A percentile compares a stretch with the other conserved stretches of the same genome.
phyloP scores from a whole-genome alignment of 2,797 vertebrate species.

The Eurystomus glaucurus region DNA sequence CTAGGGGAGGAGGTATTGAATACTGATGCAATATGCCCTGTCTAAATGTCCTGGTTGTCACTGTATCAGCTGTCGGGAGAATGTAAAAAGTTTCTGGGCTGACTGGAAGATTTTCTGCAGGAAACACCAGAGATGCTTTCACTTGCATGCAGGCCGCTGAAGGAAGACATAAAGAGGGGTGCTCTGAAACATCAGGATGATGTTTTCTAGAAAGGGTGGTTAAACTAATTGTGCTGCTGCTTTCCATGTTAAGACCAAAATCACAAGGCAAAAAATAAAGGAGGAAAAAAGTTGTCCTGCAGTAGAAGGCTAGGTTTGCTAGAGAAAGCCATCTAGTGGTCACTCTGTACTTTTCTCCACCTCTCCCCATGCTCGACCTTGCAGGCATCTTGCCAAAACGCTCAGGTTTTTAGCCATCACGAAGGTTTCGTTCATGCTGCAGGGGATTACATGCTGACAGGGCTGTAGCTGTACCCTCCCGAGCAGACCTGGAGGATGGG shows the following conservation, averaged over 20 bases:
- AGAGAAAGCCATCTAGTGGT: conserved; percentile 58
- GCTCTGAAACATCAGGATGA: neutral
- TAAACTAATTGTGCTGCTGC: neutral
- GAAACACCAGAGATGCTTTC: neutral
- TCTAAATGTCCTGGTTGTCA: neutral
- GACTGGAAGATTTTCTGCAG: neutral
- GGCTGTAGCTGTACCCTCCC: neutral
- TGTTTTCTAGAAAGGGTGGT: neutral
- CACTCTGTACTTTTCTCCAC: neutral
- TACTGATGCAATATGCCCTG: neutral
- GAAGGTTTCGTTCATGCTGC: rapidly evolving
- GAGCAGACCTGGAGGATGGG: neutral
- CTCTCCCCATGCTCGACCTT: neutral
- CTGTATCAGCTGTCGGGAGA: neutral
- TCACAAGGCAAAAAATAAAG: neutral
- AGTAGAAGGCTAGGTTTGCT: neutral
- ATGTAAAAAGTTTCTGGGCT: neutral
- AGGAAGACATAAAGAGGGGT: neutral
- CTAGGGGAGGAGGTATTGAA: neutral
- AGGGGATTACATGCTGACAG: rapidly evolving
- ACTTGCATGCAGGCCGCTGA: neutral
- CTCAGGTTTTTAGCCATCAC: neutral
- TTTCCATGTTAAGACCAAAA: neutral
- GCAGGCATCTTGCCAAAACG: neutral
- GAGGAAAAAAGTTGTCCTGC: neutral